A percentile compares a stretch with the other conserved stretches of the same genome.
These are phyloP conservation scores for Andrena chrysosceles DNA, from an alignment of 2,888 invertebrate genomes.

Conservation along the genomic window DNA sequence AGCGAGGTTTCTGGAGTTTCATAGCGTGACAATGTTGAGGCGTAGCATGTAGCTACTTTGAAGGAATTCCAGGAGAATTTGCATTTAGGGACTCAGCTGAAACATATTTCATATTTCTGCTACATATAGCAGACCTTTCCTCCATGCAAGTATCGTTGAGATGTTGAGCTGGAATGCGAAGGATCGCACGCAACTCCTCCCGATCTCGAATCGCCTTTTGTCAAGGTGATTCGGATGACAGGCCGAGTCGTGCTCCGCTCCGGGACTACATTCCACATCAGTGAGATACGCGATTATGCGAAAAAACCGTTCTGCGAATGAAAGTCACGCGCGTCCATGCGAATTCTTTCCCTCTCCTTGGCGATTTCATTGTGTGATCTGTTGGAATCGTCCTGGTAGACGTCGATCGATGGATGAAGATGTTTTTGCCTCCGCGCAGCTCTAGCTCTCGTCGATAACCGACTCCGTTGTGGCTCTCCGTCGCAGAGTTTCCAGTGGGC, in stretches of 20 bases:
- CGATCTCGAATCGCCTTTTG: slow-evolving; percentile 53
- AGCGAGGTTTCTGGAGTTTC: no score
- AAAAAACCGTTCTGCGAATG: slow-evolving; percentile 44
- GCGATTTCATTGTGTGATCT: slow-evolving; percentile 44
- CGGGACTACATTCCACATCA: slow-evolving; percentile 58
- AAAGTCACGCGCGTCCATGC: slow-evolving; percentile 22
- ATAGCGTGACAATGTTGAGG: no score
- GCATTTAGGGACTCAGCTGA: no score
- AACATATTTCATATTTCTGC: no score
- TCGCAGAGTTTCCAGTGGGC: background rate
- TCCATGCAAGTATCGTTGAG: slow-evolving; percentile 26
- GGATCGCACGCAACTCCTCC: slow-evolving; percentile 56
- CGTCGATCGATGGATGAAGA: slow-evolving; percentile 15
- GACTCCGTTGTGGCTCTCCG: background rate
- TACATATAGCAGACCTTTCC: no score
- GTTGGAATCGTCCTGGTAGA: slow-evolving; percentile 9
- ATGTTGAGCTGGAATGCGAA: slow-evolving; percentile 67
- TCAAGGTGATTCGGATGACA: slow-evolving; percentile 70
- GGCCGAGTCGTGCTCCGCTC: slow-evolving; percentile 64
- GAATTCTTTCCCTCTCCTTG: slow-evolving; percentile 31
- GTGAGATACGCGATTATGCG: slow-evolving; percentile 55
- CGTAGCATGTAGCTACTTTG: no score
- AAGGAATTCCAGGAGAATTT: no score
- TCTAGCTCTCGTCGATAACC: background rate
- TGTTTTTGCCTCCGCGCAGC: background rate